Evolutionary conservation across 2,797 vertebrate species (phyloP).

Genomic region (Sparidentex hasta): DNA sequence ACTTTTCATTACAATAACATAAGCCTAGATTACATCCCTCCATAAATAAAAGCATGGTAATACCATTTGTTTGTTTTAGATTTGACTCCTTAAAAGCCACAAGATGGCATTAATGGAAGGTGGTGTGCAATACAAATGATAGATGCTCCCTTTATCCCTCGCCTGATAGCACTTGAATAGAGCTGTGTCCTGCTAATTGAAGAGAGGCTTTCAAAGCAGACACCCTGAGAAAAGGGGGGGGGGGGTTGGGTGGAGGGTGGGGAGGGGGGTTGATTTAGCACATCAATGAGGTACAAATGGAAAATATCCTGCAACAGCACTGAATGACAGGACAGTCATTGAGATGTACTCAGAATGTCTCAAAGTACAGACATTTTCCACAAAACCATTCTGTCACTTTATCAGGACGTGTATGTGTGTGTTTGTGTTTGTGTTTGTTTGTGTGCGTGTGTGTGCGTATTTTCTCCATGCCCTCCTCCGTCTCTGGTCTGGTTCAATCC

Average conservation of each 20-base stretch:
- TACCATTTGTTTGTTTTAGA: constrained; percentile 72
- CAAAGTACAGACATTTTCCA: constrained; percentile 61
- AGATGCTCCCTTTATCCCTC: constrained; percentile 67
- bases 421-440: constrained; percentile 1
- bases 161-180: constrained; percentile 73
- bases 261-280: constrained; percentile 56
- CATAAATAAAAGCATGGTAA: constrained; percentile 70
- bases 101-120: constrained; percentile 69
- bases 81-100: constrained; percentile 75
- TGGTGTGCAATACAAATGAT: constrained; percentile 72
- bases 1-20: constrained; percentile 75
- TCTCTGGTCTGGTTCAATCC: constrained; percentile 53
- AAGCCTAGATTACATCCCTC: constrained; percentile 61
- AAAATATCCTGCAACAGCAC: constrained; percentile 72
- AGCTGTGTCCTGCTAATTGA: constrained; percentile 73
- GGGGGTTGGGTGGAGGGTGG: not conserved
- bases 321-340: constrained; percentile 66
- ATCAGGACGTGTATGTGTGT: constrained; percentile 44
- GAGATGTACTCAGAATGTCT: constrained; percentile 69
- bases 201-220: constrained; percentile 75
- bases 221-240: constrained; percentile 44
- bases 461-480: constrained; percentile 34
- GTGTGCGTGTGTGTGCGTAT: constrained; percentile 8
- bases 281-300: constrained; percentile 70
- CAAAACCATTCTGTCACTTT: constrained; percentile 63